Conservation (phyloP, 53 echinoderm and acorn worm species). For the Echinometra lucunter region DNA sequence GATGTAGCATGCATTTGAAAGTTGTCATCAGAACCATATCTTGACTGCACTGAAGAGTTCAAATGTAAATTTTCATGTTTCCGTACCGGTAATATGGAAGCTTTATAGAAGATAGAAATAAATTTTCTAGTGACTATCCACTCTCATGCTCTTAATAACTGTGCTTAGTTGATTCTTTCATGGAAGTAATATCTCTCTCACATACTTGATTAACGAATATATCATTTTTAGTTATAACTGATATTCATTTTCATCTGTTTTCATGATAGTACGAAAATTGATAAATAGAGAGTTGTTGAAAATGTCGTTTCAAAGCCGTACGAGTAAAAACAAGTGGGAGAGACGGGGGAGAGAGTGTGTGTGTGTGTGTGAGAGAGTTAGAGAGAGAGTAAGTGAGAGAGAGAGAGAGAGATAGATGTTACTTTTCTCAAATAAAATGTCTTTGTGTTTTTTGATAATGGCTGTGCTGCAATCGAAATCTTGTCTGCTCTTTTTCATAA, state of each 20-base stretch:
- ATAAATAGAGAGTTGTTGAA: not conserved
- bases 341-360: not conserved
- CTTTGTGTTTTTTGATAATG: slow-evolving; percentile 6
- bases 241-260: not conserved
- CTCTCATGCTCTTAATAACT: not conserved
- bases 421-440: not conserved
- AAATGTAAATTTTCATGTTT: too few relatives aligned
- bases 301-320: not conserved
- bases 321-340: not conserved
- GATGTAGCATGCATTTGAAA: not conserved
- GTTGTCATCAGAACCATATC: not conserved
- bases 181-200: not conserved
- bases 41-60: not conserved
- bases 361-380: not conserved
- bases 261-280: not conserved
- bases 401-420: not conserved
- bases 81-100: too few relatives aligned
- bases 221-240: not conserved
- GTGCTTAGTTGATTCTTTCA: not conserved
- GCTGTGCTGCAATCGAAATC: slow-evolving; percentile 30
- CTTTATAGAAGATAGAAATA: too few relatives aligned
- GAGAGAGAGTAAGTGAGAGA: not conserved
- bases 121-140: not conserved
- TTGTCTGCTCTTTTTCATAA: slow-evolving; percentile 20
- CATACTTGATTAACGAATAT: not conserved